Evolutionary conservation across 2,797 vertebrate genomes (phyloP), one percentile per base, ranked within the genome.

Genomic region (Tapirus indicus): DNA sequence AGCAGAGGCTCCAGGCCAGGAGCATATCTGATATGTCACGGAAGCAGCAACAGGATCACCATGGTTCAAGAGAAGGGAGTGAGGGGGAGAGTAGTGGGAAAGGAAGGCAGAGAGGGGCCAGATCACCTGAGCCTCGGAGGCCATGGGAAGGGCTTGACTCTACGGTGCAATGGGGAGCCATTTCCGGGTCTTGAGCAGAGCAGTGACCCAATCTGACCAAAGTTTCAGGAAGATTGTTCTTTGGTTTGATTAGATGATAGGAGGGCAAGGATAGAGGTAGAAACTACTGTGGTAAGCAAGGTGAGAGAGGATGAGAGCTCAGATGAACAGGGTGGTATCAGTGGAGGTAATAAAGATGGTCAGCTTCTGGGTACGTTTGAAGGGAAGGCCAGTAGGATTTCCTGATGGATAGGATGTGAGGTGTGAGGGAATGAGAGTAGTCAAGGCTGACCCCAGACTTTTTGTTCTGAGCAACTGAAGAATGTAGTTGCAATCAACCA

Each of bases 401-500:
- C 21, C 29, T 69, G 68, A 47, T 6, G n/a, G 18, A 11, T 23
- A 29, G 52, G 66, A 49, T 38, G 32, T 58, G 38, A 20, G 38
- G 2, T 71, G 3, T 82, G 41, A 90, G 18, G 49, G 52, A 52
- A 54, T 44, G 18, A 66, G 52, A 12, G 11, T 14, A 38, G 35
- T 21, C 27, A 32, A 92, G 75, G 52, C 54, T 62, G 66, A 68
- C 21, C 7, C 3, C 23, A 3, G 18, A 47, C 49, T 11, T 74
- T 86, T 96, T 84, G 25, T 68, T 58, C 64, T 52, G 41, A 88
- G 86, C 44, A 82, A 64, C 7, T n/a, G 52, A 79, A 90, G 58
- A 87, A 54, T 74, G 56, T 60, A 69, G 64, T 62, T 92, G n/a
- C 25, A 29, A 23, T 84, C 41, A 60, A 20, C 49, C 72, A 47